Evolutionary conservation across 2,797 vertebrate species (phyloP).

Genomic region (Rhinogobio ventralis): DNA sequence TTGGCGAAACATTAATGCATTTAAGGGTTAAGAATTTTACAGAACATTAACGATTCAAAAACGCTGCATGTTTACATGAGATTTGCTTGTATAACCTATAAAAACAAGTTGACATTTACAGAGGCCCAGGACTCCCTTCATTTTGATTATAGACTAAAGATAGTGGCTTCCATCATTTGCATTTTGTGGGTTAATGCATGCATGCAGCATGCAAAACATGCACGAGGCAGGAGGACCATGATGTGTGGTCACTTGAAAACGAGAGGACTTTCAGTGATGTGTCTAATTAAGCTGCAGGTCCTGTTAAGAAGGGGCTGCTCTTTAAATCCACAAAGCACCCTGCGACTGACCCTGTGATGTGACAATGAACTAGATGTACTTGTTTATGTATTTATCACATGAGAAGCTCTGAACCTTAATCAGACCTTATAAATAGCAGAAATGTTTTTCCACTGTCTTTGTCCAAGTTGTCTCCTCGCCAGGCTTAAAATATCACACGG

Average conservation of each 20-base stretch:
- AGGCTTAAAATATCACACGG: slow-evolving; percentile 38
- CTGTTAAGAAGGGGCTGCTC: not conserved
- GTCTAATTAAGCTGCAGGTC: slow-evolving; percentile 17
- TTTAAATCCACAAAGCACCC: slow-evolving; percentile 24
- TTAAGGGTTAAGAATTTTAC: not conserved
- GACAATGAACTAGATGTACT: slow-evolving; percentile 35
- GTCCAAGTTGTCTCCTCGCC: slow-evolving; percentile 43
- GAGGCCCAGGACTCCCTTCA: slow-evolving; percentile 1
- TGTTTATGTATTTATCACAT: slow-evolving; percentile 42
- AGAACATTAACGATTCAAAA: not conserved
- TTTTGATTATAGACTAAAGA: slow-evolving; percentile 3
- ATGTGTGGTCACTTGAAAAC: not conserved
- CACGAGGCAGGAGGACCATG: not conserved
- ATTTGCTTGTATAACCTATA: slow-evolving; percentile 33
- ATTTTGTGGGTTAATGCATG: slow-evolving; percentile 32
- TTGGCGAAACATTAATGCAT: no score
- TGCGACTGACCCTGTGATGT: slow-evolving; percentile 15
- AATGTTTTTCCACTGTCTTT: slow-evolving; percentile 53
- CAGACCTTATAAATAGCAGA: slow-evolving; percentile 51
- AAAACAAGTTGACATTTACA: slow-evolving; percentile 29
- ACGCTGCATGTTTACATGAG: slow-evolving; percentile 3
- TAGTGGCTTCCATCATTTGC: slow-evolving; percentile 40
- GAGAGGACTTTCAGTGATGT: slow-evolving; percentile 22
- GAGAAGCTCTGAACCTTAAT: slow-evolving; percentile 39
- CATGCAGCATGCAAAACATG: slow-evolving; percentile 1